Evolutionary conservation across 2,888 invertebrate species (phyloP).

Genomic region (Xanthorhoe spadicearia): DNA sequence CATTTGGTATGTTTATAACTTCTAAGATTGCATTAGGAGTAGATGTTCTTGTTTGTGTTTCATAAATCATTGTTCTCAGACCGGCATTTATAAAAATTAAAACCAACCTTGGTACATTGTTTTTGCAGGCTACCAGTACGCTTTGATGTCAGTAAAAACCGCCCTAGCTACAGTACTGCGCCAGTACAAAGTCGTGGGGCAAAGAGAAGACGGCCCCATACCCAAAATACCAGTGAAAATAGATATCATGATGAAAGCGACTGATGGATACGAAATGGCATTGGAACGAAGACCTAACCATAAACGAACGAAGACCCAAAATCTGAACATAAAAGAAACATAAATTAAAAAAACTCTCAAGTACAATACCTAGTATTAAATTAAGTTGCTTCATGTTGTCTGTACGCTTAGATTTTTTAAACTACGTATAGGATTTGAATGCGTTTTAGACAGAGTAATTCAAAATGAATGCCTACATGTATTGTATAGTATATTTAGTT

Average conservation of each 20-base stretch:
- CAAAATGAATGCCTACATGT: too few species aligned
- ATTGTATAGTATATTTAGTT: too few species aligned
- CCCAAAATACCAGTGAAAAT: constrained; percentile 70
- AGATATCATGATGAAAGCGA: constrained; percentile 77
- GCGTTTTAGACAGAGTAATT: too few species aligned
- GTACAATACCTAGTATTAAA: too few species aligned
- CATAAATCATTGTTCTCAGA: too few species aligned
- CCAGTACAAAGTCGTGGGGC: constrained; percentile 59
- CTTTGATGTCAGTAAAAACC: constrained; percentile 74
- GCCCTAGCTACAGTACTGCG: constrained; percentile 61
- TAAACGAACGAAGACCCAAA: not conserved
- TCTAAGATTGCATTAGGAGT: too few species aligned
- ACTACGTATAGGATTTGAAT: not conserved
- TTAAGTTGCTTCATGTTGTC: too few species aligned
- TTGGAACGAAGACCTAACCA: constrained; percentile 54
- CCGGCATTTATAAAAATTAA: too few species aligned
- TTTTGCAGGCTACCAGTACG: constrained; percentile 73
- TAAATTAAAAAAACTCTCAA: too few species aligned
- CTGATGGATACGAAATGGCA: constrained; percentile 65
- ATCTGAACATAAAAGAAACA: not conserved
- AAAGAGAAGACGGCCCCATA: constrained; percentile 53
- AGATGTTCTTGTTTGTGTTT: too few species aligned
- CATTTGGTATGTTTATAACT: not conserved
- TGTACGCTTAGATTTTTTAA: too few species aligned
- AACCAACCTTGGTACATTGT: constrained; percentile 3